phyloP scores from a whole-genome alignment of 1,140 invertebrate genomes.

The Eupristina koningsbergeri region DNA sequence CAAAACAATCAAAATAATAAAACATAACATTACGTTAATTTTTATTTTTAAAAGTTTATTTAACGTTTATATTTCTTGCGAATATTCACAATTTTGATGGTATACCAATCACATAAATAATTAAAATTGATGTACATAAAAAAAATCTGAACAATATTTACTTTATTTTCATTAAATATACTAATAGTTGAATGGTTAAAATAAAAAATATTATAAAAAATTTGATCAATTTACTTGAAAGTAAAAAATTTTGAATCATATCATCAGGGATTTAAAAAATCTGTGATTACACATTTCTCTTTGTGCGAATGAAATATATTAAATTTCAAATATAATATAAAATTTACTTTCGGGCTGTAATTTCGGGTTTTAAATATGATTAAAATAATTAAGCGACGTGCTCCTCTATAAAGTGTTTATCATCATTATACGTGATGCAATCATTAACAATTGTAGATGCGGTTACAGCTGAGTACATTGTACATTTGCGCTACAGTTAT shows the following conservation, averaged over 20 bases:
- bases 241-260: background rate
- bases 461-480: constrained; percentile 30
- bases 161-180: background rate
- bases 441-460: constrained; percentile 36
- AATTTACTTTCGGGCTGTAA: constrained; percentile 12
- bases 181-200: background rate
- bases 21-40: too few relatives aligned
- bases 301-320: background rate
- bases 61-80: too few relatives aligned
- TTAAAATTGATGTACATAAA: background rate
- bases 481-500: constrained; percentile 43
- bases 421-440: constrained; percentile 40
- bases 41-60: too few relatives aligned
- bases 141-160: background rate
- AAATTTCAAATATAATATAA: background rate
- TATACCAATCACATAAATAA: background rate
- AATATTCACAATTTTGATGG: background rate
- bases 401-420: background rate
- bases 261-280: background rate
- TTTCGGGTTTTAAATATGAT: constrained; percentile 3
- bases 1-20: too few relatives aligned
- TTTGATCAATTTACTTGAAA: background rate
- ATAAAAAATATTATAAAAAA: too few relatives aligned
- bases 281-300: background rate
- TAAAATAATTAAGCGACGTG: constrained; percentile 42